Evolutionary conservation across 1,140 invertebrate genomes (phyloP).

Genomic region (Bombus difficillimus): DNA sequence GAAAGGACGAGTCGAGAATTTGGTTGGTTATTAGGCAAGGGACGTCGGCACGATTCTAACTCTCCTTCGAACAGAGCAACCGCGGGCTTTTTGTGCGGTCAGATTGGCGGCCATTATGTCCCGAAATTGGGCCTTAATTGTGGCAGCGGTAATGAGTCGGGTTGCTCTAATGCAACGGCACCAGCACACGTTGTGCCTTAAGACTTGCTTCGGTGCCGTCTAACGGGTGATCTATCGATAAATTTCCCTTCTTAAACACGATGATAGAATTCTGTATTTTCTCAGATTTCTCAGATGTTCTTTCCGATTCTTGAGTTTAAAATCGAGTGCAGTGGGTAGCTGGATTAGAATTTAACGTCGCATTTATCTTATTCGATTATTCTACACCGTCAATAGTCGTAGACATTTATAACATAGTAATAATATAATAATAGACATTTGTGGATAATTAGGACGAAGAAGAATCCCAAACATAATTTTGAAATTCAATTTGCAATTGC

Average conservation of each 20-base stretch:
- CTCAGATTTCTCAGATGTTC: neutral
- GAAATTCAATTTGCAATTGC: neutral
- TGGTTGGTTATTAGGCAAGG: slow-evolving; percentile 76
- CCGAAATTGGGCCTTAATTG: slow-evolving; percentile 82
- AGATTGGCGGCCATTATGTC: slow-evolving; percentile 80
- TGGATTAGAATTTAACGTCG: too few species aligned
- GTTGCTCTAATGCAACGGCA: slow-evolving; percentile 77
- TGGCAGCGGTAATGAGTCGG: slow-evolving; percentile 79
- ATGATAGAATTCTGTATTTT: neutral
- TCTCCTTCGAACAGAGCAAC: slow-evolving; percentile 60
- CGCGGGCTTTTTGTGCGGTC: slow-evolving; percentile 75
- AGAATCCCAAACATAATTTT: neutral
- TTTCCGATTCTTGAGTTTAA: neutral
- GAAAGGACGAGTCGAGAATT: slow-evolving; percentile 71
- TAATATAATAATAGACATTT: neutral
- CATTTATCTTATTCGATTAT: too few species aligned
- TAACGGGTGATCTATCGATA: slow-evolving; percentile 72
- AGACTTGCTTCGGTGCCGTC: slow-evolving; percentile 41
- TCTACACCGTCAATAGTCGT: too few species aligned
- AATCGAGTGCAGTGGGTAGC: too few species aligned
- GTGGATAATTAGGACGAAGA: neutral
- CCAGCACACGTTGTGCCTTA: slow-evolving; percentile 66
- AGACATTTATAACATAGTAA: too few species aligned
- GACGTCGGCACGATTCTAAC: slow-evolving; percentile 72
- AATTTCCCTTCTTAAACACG: neutral